phyloP scores from a whole-genome alignment of 2,113 vertebrate genomes.

The Phasianus colchicus region DNA sequence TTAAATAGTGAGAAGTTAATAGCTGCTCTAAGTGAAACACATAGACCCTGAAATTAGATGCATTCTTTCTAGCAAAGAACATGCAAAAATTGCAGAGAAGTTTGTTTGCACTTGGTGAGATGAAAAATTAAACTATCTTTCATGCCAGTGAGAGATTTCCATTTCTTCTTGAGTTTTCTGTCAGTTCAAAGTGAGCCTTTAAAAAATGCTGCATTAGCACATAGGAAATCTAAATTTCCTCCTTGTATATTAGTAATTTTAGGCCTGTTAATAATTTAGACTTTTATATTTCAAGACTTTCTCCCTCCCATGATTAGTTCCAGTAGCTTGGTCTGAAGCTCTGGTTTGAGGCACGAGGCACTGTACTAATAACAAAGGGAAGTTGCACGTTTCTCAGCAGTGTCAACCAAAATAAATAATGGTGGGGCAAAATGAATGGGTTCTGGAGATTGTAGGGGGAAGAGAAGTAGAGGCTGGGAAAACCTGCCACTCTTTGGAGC shows the following conservation, averaged over 20 bases:
- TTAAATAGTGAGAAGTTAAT: slow-evolving; percentile 12
- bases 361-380: neutral
- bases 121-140: neutral
- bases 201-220: neutral
- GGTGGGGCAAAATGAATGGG: neutral
- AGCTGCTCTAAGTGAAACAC: slow-evolving; percentile 19
- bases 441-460: neutral
- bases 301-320: neutral
- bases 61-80: neutral
- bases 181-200: neutral
- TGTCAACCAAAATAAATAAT: neutral
- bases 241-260: neutral
- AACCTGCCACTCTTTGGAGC: neutral
- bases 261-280: neutral
- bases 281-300: neutral
- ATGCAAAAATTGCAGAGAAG: neutral
- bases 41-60: neutral
- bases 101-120: slow-evolving; percentile 17
- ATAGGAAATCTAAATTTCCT: neutral
- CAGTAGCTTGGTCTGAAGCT: neutral
- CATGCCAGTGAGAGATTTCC: neutral
- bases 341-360: neutral
- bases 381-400: neutral
- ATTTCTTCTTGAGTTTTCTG: slow-evolving; percentile 6
- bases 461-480: neutral